Percentiles rank a stretch among this genome's conserved stretches.
Conservation (phyloP, 1,140 invertebrate genomes). For the Pectinophora gossypiella region DNA sequence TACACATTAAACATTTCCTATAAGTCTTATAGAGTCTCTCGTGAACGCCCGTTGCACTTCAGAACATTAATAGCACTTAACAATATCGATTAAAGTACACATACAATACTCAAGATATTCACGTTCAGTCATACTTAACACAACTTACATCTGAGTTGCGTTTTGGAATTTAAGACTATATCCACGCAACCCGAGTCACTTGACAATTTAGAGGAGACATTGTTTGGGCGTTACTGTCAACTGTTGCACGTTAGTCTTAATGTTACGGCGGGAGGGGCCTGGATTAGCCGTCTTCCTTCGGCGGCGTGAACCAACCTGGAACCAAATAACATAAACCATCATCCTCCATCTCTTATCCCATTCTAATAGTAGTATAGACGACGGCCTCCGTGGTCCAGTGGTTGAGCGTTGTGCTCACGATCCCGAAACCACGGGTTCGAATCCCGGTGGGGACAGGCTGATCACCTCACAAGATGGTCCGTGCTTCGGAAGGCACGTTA, state of each 20-base stretch:
- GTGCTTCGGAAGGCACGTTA: no score
- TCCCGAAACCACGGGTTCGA: no score
- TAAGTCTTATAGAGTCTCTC: conserved; percentile 71
- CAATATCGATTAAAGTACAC: conserved; percentile 40
- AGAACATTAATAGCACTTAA: conserved; percentile 64
- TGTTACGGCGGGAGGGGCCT: conserved; percentile 23
- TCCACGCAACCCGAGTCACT: conserved; percentile 33
- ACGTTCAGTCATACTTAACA: conserved; percentile 34
- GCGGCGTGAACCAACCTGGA: conserved; percentile 90
- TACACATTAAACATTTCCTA: conserved; percentile 71
- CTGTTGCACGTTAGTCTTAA: conserved; percentile 51
- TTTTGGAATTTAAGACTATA: conserved; percentile 28
- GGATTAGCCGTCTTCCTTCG: conserved; percentile 90
- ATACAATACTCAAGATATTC: conserved; percentile 41
- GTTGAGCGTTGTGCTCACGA: no score
- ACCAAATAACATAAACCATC: conserved; percentile 33
- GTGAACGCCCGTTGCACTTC: conserved; percentile 42
- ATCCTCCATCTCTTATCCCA: no score
- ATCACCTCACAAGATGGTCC: no score
- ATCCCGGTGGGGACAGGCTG: no score
- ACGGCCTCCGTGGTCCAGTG: no score
- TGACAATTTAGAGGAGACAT: conserved; percentile 38
- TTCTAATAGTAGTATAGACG: no score
- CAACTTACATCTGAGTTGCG: conserved; percentile 26
- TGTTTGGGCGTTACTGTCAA: conserved; percentile 37